phyloP scores from a whole-genome alignment of 2,888 invertebrate species.

The Vanessa cardui region DNA sequence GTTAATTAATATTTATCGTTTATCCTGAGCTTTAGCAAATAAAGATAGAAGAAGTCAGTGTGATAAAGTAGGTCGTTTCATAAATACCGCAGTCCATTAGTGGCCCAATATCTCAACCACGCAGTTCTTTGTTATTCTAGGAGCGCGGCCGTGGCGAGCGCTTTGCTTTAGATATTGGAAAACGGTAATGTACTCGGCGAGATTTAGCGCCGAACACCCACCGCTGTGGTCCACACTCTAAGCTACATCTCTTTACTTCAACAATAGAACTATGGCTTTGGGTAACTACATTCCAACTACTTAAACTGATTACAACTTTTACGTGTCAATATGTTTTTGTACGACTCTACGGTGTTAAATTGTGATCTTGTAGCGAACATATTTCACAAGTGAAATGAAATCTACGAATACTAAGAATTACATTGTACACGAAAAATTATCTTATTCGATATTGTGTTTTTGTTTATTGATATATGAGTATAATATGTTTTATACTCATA shows the following conservation, averaged over 20 bases:
- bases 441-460: too few species aligned
- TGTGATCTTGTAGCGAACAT: neutral
- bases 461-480: too few species aligned
- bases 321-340: too few species aligned
- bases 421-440: too few species aligned
- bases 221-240: slow-evolving; percentile 36
- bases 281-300: neutral
- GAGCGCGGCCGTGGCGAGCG: slow-evolving; percentile 65
- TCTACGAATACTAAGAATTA: too few species aligned
- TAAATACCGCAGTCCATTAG: slow-evolving; percentile 75
- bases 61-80: slow-evolving; percentile 59
- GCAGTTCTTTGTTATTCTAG: slow-evolving; percentile 79
- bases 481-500: too few species aligned
- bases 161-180: slow-evolving; percentile 78
- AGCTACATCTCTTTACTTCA: slow-evolving; percentile 22
- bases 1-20: slow-evolving; percentile 32
- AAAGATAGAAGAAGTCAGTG: slow-evolving; percentile 43
- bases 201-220: slow-evolving; percentile 64
- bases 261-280: neutral
- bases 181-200: slow-evolving; percentile 75
- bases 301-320: neutral
- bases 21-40: slow-evolving; percentile 35
- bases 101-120: slow-evolving; percentile 71
- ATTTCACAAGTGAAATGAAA: too few species aligned
- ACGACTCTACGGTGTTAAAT: neutral